Evolutionary conservation across 1,140 invertebrate species (phyloP).

Genomic region (Drosophila insularis): DNA sequence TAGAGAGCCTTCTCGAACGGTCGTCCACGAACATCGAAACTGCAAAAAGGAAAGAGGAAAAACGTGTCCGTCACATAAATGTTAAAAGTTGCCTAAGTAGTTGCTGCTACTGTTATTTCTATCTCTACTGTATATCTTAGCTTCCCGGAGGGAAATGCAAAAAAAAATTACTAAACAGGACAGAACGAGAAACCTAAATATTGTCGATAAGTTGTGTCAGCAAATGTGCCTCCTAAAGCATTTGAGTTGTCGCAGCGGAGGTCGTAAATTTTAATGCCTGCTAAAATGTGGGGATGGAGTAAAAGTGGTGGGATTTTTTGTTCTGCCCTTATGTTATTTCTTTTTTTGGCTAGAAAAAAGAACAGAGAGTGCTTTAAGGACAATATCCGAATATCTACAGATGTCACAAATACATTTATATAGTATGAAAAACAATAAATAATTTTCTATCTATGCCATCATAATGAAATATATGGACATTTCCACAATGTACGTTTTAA

Average conservation of each 20-base stretch:
- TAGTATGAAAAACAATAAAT: too few relatives aligned
- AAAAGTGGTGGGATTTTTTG: neutral
- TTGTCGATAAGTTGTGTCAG: slow-evolving; percentile 69
- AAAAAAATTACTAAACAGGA: slow-evolving; percentile 3
- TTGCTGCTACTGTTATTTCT: slow-evolving; percentile 22
- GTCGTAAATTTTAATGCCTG: slow-evolving; percentile 69
- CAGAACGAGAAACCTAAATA: slow-evolving; percentile 43
- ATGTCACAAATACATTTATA: neutral
- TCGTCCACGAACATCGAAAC: slow-evolving; percentile 91
- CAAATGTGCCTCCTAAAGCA: slow-evolving; percentile 44
- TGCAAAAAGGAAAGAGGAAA: slow-evolving; percentile 83
- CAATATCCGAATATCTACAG: neutral
- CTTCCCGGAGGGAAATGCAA: slow-evolving; percentile 39
- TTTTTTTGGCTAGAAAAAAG: slow-evolving; percentile 15
- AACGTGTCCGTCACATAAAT: slow-evolving; percentile 30
- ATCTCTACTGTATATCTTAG: slow-evolving; percentile 24
- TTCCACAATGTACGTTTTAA: too few relatives aligned
- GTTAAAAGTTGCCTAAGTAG: slow-evolving; percentile 57
- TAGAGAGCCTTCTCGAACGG: slow-evolving; percentile 89
- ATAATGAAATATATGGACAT: too few relatives aligned
- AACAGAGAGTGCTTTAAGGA: slow-evolving; percentile 21
- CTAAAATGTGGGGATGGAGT: slow-evolving; percentile 22
- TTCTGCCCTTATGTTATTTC: slow-evolving; percentile 25
- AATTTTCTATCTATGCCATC: too few relatives aligned
- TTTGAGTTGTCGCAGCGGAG: slow-evolving; percentile 41